Base-by-base conservation (phyloP, 2,113 vertebrate species). In the Cebidichthys violaceus region DNA sequence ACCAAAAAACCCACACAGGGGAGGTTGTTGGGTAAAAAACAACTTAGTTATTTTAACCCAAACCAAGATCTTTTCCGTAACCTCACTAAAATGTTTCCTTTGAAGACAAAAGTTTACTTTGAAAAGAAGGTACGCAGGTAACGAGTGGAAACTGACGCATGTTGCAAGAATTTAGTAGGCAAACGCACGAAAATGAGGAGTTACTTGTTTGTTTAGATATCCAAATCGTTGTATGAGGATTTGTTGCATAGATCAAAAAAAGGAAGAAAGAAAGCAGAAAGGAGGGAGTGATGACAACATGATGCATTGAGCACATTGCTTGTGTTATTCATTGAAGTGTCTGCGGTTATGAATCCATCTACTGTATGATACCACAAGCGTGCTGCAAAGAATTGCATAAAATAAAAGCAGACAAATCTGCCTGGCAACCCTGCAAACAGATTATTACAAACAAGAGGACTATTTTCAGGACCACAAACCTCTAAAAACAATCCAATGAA, bases 381-480 rank as follows among this genome's bases (percentile, higher is more conserved):
- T n/a, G 35, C 43, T 45, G 43, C 22, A 62, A 82, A 86, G 64
- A 80, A 72, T 41, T 31, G 14, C 47, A 39, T 15, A 41, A 71
- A 37, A 70, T 60, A 33, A 81, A 77, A 70, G 41, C 18, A 50
- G 72, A 24, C 27, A 62, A 8, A 41, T 59, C 54, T 64, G 61
- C 89, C 41, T 87, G 81, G 84, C 82, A 91, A 84, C 80, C 45
- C 18, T 41, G n/a, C 15, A 79, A 90, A 87, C 69, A 70, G 33
- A 87, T 87, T 61, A 82, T 73, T 20, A 33, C 54, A 84, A 87
- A 88, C 62, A 78, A 57, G 55, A 69, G 41, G 13, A 52, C 18
- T 17, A 17, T 71, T 45, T 54, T 52, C 27, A 14, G 45, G 31
- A 9, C 0, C 33, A 20, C 20, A 77, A 82, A 77, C 60, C 5